phyloP scores from a whole-genome alignment of 1,140 invertebrate species.

The Samia ricini region DNA sequence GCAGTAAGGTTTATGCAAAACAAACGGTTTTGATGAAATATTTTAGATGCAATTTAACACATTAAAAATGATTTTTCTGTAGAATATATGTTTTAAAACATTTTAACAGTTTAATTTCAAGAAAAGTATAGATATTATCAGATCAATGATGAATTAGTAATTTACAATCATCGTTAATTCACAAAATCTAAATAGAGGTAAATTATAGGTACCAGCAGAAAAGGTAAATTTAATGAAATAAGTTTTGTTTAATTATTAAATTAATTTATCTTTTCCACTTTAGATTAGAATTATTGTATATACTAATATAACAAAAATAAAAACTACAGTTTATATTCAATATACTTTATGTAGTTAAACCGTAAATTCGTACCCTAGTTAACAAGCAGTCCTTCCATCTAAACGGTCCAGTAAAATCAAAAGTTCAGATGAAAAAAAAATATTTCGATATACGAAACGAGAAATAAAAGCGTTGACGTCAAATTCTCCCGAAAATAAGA shows the following conservation, averaged over 20 bases:
- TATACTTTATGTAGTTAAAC: not conserved
- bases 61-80: too few relatives aligned
- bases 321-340: not conserved
- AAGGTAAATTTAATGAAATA: too few relatives aligned
- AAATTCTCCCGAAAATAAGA: conserved; percentile 61
- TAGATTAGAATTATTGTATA: too few relatives aligned
- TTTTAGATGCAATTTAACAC: not conserved
- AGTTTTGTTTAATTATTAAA: too few relatives aligned
- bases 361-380: not conserved
- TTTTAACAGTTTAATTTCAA: too few relatives aligned
- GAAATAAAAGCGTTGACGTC: conserved; percentile 39
- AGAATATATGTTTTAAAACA: too few relatives aligned
- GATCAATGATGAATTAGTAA: too few relatives aligned
- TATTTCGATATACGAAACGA: conserved; percentile 6
- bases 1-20: not conserved
- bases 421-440: not conserved
- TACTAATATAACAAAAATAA: not conserved
- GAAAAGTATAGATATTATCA: too few relatives aligned
- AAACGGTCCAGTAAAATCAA: not conserved
- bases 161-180: too few relatives aligned
- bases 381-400: not conserved
- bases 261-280: too few relatives aligned
- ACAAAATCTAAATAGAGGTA: too few relatives aligned
- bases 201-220: too few relatives aligned
- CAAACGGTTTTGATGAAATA: not conserved